Evolutionary conservation across 2,797 vertebrate genomes (phyloP).

Genomic region (Fistularia commersonii): DNA sequence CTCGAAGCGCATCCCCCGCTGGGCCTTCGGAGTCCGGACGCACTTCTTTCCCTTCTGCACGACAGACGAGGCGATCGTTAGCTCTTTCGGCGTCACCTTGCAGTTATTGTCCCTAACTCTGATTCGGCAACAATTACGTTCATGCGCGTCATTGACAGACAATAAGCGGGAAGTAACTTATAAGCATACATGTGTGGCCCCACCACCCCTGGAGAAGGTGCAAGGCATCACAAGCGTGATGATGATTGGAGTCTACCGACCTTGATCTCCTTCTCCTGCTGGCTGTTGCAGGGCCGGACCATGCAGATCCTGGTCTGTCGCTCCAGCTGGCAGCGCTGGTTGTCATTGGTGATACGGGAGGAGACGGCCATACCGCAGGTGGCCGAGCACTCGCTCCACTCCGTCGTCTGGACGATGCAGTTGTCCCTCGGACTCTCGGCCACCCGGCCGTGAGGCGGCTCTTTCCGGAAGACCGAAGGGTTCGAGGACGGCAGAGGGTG

Average conservation of each 20-base stretch:
- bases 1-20: slow-evolving; percentile 65
- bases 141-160: too few species aligned
- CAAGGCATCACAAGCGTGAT: too few species aligned
- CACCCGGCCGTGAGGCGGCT: slow-evolving; percentile 21
- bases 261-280: slow-evolving; percentile 65
- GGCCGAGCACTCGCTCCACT: slow-evolving; percentile 76
- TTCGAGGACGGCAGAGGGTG: slow-evolving; percentile 20
- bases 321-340: slow-evolving; percentile 73
- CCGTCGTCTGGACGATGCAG: slow-evolving; percentile 78
- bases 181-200: too few species aligned
- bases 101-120: too few species aligned
- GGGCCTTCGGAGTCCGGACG: slow-evolving; percentile 63
- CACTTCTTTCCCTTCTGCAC: slow-evolving; percentile 79
- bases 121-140: too few species aligned
- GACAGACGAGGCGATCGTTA: not conserved
- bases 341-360: slow-evolving; percentile 75
- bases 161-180: too few species aligned
- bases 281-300: slow-evolving; percentile 67
- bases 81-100: too few species aligned
- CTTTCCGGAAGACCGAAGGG: slow-evolving; percentile 59
- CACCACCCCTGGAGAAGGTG: too few species aligned
- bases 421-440: slow-evolving; percentile 68
- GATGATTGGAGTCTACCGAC: too few species aligned
- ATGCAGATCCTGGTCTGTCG: slow-evolving; percentile 77
- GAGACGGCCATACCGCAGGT: slow-evolving; percentile 79